phyloP scores from a whole-genome alignment of 2,888 invertebrate genomes.

The Eupithecia abbreviata region DNA sequence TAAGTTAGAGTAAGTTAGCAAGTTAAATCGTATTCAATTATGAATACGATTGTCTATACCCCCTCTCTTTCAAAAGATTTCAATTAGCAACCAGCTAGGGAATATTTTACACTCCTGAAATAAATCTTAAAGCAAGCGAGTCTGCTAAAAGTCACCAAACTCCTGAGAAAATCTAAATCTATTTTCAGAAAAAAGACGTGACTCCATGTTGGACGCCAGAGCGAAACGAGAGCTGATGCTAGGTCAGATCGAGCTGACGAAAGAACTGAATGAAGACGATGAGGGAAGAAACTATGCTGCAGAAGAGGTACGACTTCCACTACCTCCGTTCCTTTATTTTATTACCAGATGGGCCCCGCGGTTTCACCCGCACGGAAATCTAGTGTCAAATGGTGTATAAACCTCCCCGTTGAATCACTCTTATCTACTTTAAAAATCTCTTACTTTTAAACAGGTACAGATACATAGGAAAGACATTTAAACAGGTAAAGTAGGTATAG shows the following conservation, averaged over 20 bases:
- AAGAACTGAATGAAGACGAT: conserved; percentile 83
- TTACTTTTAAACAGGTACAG: no score
- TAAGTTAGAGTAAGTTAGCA: no score
- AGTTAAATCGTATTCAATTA: no score
- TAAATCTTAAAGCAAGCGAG: background rate
- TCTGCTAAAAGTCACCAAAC: background rate
- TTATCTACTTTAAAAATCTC: no score
- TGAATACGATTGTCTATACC: no score
- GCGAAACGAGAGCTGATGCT: conserved; percentile 80
- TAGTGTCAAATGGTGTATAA: no score
- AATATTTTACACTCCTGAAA: background rate
- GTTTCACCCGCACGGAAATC: no score
- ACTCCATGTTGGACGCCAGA: conserved; percentile 65
- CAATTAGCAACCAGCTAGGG: background rate
- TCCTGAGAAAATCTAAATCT: background rate
- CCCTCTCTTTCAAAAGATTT: background rate
- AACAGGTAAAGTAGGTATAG: no score
- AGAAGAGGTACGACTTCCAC: conserved; percentile 83
- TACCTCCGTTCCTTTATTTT: background rate
- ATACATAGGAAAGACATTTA: no score
- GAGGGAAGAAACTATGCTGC: conserved; percentile 84
- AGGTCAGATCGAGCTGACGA: conserved; percentile 73
- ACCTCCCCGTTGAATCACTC: no score
- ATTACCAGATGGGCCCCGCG: no score
- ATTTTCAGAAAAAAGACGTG: conserved; percentile 56